Evolutionary conservation across 2,113 vertebrate genomes (phyloP).

Genomic region (Vimba vimba): DNA sequence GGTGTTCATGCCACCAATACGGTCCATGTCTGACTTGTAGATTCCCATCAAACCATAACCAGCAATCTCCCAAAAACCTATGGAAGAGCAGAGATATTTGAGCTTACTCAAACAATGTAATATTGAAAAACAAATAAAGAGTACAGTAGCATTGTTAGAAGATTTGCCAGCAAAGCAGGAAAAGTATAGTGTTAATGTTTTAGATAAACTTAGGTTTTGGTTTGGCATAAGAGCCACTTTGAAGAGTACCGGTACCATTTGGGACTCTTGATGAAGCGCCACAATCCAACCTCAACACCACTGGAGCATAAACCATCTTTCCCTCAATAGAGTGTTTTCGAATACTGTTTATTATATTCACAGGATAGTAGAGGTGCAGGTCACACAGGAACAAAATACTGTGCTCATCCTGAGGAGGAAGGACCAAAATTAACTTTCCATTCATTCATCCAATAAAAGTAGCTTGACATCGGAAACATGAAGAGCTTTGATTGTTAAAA

Average conservation of each 20-base stretch:
- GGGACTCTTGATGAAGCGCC: slow-evolving; percentile 78
- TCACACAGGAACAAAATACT: slow-evolving; percentile 87
- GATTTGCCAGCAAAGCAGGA: not conserved
- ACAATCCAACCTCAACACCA: slow-evolving; percentile 82
- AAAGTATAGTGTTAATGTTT: not conserved
- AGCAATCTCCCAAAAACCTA: slow-evolving; percentile 44
- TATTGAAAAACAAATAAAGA: no score
- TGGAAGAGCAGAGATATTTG: slow-evolving; percentile 9
- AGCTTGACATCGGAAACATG: not conserved
- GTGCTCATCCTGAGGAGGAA: slow-evolving; percentile 76
- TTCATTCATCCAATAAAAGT: not conserved
- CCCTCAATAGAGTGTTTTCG: slow-evolving; percentile 84
- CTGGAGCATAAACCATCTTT: slow-evolving; percentile 83
- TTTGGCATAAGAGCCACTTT: not conserved
- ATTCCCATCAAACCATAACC: slow-evolving; percentile 49
- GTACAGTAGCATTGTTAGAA: not conserved
- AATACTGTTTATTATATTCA: slow-evolving; percentile 75
- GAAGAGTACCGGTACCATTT: slow-evolving; percentile 7
- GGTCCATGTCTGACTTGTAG: slow-evolving; percentile 49
- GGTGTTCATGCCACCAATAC: slow-evolving; percentile 51
- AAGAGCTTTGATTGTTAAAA: not conserved
- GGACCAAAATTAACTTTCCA: not conserved
- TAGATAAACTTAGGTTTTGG: not conserved
- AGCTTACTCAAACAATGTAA: not conserved
- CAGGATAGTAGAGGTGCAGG: slow-evolving; percentile 84